Base-by-base conservation (phyloP, 2,797 vertebrate species). In the Lepus oiostolus region DNA sequence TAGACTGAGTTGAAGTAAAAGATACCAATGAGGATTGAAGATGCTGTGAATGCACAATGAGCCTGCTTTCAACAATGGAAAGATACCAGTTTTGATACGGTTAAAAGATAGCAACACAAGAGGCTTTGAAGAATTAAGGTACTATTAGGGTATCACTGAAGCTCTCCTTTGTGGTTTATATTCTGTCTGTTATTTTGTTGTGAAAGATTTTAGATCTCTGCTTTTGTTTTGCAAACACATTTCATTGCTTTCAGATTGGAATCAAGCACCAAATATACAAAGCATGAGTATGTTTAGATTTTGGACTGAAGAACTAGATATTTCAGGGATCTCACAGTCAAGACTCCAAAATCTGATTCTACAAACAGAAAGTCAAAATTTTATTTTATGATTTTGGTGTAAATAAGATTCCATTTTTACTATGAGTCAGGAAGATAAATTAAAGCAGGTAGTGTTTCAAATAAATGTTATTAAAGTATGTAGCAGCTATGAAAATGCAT, bases 311-410 rank as follows among this genome's bases (percentile, higher is more conserved):
- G 50, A 74, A 52, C 67, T 77, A 54, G 75, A 72, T 82, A 82
- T 90, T 86, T 87, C 62, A 79, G 63, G 16, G 32, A 87, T 83
- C 86, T 74, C 54, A 54, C 24, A 79, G 47, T 32, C 5, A 67
- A 30, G 22, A 24, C 83, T 93, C 65, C 87, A 77, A 87, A 83
- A 93, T n/a, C n/a, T 72, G 67, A 54, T 74, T 87, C 50, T 92
- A 83, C 17, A 82, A 92, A 67, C 28, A 88, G 5, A 89, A 88
- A 75, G 60, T 62, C 17, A 42, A 74, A 30, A 68, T 72, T 79
- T 82, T 67, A 24, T 60, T 42, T 84, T 32, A 71, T 72, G 63
- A 92, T 77, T 72, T 26, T 6, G 22, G 47, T 63, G 65, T 76
- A 82, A 89, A 60, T 77, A 63, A 65, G 54, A 71, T 81, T 70